Evolutionary conservation across 2,113 vertebrate genomes (phyloP).

Genomic region (Lutjanus erythropterus): DNA sequence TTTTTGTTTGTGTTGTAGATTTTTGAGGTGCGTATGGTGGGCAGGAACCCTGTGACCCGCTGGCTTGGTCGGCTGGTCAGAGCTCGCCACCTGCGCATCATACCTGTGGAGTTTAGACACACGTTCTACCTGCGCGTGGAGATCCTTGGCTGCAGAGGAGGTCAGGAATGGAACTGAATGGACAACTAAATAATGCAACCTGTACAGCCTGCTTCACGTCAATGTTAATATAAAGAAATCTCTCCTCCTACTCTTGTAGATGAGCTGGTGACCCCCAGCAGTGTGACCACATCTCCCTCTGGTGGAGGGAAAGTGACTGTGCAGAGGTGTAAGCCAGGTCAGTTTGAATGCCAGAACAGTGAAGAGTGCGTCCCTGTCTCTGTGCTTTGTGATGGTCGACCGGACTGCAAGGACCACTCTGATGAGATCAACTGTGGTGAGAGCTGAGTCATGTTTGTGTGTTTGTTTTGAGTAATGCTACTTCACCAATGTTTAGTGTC

Average conservation of each 20-base stretch:
- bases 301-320: slow-evolving; percentile 52
- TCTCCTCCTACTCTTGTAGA: slow-evolving; percentile 58
- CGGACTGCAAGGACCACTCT: slow-evolving; percentile 77
- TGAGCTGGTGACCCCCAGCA: slow-evolving; percentile 75
- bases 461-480: not conserved
- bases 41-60: slow-evolving; percentile 80
- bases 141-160: slow-evolving; percentile 85
- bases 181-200: not conserved
- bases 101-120: slow-evolving; percentile 83
- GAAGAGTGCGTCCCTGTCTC: slow-evolving; percentile 78
- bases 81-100: slow-evolving; percentile 85
- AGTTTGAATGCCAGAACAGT: slow-evolving; percentile 77
- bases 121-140: slow-evolving; percentile 86
- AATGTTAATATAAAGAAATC: not conserved
- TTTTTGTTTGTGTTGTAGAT: slow-evolving; percentile 71
- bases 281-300: slow-evolving; percentile 56
- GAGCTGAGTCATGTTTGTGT: not conserved
- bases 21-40: slow-evolving; percentile 84
- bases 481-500: not conserved
- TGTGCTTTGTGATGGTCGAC: slow-evolving; percentile 81
- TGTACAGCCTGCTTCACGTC: not conserved
- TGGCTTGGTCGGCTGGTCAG: slow-evolving; percentile 80
- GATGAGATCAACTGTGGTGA: slow-evolving; percentile 83
- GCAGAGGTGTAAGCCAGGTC: slow-evolving; percentile 62
- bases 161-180: slow-evolving; percentile 57